Base-by-base conservation (phyloP, 37 sponge, comb jelly and placozoan species). In the Sycon ciliatum region DNA sequence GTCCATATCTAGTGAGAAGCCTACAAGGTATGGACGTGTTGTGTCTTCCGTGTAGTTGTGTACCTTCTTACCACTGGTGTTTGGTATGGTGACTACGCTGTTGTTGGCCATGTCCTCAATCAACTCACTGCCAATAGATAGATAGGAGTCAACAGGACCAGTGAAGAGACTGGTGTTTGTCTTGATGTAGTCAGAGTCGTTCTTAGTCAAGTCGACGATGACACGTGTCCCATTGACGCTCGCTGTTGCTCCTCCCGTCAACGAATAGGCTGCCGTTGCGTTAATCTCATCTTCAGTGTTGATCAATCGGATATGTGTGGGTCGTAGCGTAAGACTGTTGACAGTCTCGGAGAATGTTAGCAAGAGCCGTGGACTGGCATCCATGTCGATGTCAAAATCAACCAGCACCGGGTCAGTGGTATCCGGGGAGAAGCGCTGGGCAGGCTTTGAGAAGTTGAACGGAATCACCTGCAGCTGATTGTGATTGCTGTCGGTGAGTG, bases 301-400 rank as follows among this genome's bases (percentile, higher is more conserved):
- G n/a, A n/a, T n/a, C 0, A 92, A 5, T 0, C 55, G 69, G 39
- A 87, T 61, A 0, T 57, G 49, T 7, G 34, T 68, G 2, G 86
- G 69, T 38, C 58, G 37, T 0, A 92, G 64, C n/a, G 71, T 73
- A 30, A 32, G 33, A 20, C 73, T 57, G 67, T 92, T 87, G 29
- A 92, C 93, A 62, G 93, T 92, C 68, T 92, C 93, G 64, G 83
- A 82, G 83, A 92, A 92, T 57, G 49, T 80, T 11, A 92, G 75
- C n/a, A 79, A 82, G 34, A 92, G 39, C 32, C 71, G 80, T 9
- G 22, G 22, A 0, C 80, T 54, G 0, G 74, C 64, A 73, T 92
- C 86, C 78, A 84, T 70, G 42, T 92, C 86, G 11, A 92, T 20
- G 31, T 82, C 75, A 57, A 87, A 92, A 2, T 22, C 2, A 54